These are phyloP conservation scores for Oenanthe oenanthe DNA, from an alignment of 2,113 vertebrate species.

Conservation along the genomic window DNA sequence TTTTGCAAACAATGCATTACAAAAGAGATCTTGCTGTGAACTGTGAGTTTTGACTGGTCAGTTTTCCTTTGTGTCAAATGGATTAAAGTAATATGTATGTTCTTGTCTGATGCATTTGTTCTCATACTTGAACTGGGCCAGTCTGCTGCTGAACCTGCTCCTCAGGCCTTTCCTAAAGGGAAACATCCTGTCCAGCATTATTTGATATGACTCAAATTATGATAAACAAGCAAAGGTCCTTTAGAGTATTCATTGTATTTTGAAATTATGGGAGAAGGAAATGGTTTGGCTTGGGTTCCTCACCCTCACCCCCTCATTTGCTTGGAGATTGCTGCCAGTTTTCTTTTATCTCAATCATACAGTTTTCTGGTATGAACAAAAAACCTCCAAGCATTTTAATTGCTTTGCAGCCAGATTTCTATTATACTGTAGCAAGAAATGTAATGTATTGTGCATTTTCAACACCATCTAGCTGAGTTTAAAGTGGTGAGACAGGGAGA, in stretches of 20 bases:
- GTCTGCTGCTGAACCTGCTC: background rate
- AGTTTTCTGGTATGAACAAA: background rate
- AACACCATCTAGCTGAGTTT: background rate
- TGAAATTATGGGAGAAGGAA: background rate
- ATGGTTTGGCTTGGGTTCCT: background rate
- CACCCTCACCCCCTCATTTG: background rate
- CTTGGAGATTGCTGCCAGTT: background rate
- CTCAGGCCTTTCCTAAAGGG: background rate
- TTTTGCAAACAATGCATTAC: conserved; percentile 27
- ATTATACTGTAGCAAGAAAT: background rate
- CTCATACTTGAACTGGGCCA: background rate
- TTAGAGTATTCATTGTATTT: background rate
- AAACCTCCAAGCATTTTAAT: background rate
- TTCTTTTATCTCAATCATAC: background rate
- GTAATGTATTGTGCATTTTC: background rate
- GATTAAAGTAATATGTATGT: background rate
- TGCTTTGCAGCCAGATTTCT: background rate
- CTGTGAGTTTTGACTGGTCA: conserved; percentile 23
- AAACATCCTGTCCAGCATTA: background rate
- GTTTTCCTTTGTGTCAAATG: conserved; percentile 12
- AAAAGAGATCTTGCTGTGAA: conserved; percentile 32
- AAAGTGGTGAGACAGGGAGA: background rate
- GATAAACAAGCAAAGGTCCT: background rate
- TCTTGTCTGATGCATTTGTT: conserved; percentile 22
- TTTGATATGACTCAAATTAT: background rate